Percentiles rank a stretch among this genome's conserved stretches.
phyloP scores from a whole-genome alignment of 2,888 invertebrate genomes.

The Cataglyphis livida region DNA sequence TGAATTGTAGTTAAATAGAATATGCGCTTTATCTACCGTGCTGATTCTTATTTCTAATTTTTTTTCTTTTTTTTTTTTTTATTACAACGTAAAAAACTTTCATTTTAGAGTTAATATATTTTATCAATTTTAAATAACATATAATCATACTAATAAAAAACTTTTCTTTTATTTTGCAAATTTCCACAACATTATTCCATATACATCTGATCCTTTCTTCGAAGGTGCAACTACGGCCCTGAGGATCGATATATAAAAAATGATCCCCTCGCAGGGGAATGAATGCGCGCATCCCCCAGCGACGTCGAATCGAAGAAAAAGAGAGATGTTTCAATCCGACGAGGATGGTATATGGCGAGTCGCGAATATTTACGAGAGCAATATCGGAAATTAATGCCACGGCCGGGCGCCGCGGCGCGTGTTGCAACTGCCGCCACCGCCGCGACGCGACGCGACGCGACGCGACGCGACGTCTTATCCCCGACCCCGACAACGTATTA shows the following conservation, averaged over 20 bases:
- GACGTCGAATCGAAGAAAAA: conserved; percentile 34
- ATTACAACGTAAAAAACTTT: too few relatives aligned
- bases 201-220: not conserved
- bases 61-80: too few relatives aligned
- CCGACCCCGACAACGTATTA: conserved; percentile 57
- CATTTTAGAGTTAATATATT: too few relatives aligned
- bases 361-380: conserved; percentile 78
- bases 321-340: conserved; percentile 64
- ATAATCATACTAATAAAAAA: not conserved
- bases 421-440: conserved; percentile 48
- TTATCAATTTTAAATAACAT: not conserved
- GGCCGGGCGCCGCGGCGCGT: conserved; percentile 31
- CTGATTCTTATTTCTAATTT: too few relatives aligned
- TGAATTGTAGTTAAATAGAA: too few relatives aligned
- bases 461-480: conserved; percentile 51
- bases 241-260: conserved; percentile 57
- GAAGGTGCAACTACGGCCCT: conserved; percentile 16
- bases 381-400: conserved; percentile 76
- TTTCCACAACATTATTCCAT: not conserved
- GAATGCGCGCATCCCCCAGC: not conserved
- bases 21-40: too few relatives aligned
- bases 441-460: not conserved
- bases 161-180: not conserved
- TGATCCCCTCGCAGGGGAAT: not conserved
- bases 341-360: conserved; percentile 54